These are phyloP conservation scores for Polydrusus pterygomalis DNA, from an alignment of 2,888 invertebrate species.

Conservation along the genomic window DNA sequence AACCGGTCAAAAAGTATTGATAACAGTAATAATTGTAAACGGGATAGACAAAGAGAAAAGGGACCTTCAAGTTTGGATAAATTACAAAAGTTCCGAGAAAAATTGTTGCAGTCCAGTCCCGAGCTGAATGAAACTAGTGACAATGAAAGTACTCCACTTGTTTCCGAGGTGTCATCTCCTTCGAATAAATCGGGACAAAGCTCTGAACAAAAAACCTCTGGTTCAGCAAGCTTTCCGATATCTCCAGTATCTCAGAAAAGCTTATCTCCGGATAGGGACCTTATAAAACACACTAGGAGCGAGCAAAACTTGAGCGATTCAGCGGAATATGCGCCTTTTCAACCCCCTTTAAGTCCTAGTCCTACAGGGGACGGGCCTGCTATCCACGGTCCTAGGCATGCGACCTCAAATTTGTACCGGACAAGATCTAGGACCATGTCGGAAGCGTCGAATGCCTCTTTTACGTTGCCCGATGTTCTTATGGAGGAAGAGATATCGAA, in stretches of 20 bases:
- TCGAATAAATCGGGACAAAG: slow-evolving; percentile 64
- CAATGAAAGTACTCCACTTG: slow-evolving; percentile 82
- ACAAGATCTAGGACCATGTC: slow-evolving; percentile 65
- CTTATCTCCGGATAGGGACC: slow-evolving; percentile 60
- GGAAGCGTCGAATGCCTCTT: slow-evolving; percentile 62
- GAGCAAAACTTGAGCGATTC: slow-evolving; percentile 63
- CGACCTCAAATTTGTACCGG: slow-evolving; percentile 47
- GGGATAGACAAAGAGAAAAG: slow-evolving; percentile 56
- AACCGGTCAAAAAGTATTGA: slow-evolving; percentile 68
- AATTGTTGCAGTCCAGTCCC: slow-evolving; percentile 68
- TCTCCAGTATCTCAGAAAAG: slow-evolving; percentile 62
- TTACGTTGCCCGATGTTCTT: slow-evolving; percentile 58
- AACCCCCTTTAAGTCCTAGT: slow-evolving; percentile 53
- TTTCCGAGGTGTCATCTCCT: slow-evolving; percentile 71
- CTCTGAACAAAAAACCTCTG: slow-evolving; percentile 64
- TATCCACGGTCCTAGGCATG: slow-evolving; percentile 27
- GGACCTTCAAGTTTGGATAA: slow-evolving; percentile 63
- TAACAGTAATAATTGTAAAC: slow-evolving; percentile 58
- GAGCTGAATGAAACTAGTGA: slow-evolving; percentile 72
- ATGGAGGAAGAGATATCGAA: slow-evolving; percentile 50
- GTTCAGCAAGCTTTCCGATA: slow-evolving; percentile 63
- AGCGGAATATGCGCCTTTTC: slow-evolving; percentile 59
- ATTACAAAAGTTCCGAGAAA: slow-evolving; percentile 68
- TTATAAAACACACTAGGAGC: slow-evolving; percentile 60
- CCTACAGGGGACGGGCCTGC: slow-evolving; percentile 47